These are phyloP conservation scores for Neosilurus hyrtlii DNA, from an alignment of 2,797 vertebrate species.

Conservation along the genomic window DNA sequence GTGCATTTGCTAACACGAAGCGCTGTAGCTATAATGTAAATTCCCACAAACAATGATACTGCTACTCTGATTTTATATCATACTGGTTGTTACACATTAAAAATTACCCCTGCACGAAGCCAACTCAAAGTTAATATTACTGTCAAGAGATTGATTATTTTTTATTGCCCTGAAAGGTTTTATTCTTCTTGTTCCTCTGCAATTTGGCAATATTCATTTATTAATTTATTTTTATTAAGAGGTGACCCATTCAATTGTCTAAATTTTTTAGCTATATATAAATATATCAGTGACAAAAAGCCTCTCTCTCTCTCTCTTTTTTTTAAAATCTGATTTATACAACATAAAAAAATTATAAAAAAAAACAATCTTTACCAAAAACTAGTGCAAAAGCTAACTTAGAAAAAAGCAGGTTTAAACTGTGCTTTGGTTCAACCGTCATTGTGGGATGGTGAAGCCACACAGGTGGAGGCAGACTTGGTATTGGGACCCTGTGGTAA, in stretches of 20 bases:
- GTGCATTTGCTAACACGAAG: neutral
- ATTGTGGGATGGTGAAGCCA: neutral
- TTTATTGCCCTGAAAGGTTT: neutral
- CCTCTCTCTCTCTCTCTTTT: neutral
- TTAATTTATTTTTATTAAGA: neutral
- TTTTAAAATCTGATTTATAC: too few species aligned
- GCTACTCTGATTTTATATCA: neutral
- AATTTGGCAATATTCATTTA: neutral
- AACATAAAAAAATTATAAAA: neutral
- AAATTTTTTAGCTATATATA: neutral
- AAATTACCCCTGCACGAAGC: too few species aligned
- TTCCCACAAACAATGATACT: neutral
- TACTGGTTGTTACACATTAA: neutral
- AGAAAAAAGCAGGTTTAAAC: neutral
- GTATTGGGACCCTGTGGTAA: conserved; percentile 50
- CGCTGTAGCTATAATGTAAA: neutral
- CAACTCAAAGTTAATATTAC: neutral
- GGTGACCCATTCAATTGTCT: neutral
- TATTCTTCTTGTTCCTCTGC: neutral
- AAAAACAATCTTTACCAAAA: neutral
- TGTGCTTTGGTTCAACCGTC: neutral
- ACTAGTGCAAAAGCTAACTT: neutral
- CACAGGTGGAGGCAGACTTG: conserved; percentile 35
- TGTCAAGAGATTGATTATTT: neutral
- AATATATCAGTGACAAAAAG: neutral